These are phyloP conservation scores for Drosophila teissieri DNA, from an alignment of 1,140 invertebrate genomes.

Conservation along the genomic window DNA sequence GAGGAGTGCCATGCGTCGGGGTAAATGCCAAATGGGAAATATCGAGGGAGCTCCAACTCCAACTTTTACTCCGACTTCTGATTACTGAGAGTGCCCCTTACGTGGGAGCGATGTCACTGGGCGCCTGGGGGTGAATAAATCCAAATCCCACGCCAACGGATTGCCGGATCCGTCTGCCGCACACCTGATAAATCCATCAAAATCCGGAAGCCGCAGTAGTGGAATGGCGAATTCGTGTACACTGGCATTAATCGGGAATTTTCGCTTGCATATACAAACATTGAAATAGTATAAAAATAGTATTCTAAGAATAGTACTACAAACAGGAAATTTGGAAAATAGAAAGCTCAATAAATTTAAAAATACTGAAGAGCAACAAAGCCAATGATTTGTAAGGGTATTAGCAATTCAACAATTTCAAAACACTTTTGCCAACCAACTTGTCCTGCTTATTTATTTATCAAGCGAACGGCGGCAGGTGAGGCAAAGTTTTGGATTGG, in stretches of 20 bases:
- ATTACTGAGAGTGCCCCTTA: conserved; percentile 56
- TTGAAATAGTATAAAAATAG: too few relatives aligned
- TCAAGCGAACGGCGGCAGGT: conserved; percentile 38
- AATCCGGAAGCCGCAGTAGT: conserved; percentile 41
- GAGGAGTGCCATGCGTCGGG: not conserved
- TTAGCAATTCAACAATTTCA: not conserved
- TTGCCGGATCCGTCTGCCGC: conserved; percentile 6
- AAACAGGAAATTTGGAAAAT: not conserved
- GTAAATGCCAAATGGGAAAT: not conserved
- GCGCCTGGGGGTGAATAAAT: conserved; percentile 3
- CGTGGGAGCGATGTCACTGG: conserved; percentile 7
- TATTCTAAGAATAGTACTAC: too few relatives aligned
- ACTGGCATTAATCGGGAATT: not conserved
- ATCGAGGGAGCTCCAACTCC: conserved; percentile 15
- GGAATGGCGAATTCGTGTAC: conserved; percentile 20
- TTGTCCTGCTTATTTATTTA: conserved; percentile 53
- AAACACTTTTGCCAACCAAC: not conserved
- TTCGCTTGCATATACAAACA: too few relatives aligned
- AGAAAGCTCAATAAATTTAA: too few relatives aligned
- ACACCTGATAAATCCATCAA: conserved; percentile 58
- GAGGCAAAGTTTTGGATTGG: conserved; percentile 16
- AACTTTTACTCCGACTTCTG: conserved; percentile 37
- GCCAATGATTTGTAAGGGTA: not conserved
- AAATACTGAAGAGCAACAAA: not conserved
- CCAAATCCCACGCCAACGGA: conserved; percentile 4